Evolutionary conservation across 1,140 invertebrate species (phyloP).

Genomic region (Hermetia illucens): DNA sequence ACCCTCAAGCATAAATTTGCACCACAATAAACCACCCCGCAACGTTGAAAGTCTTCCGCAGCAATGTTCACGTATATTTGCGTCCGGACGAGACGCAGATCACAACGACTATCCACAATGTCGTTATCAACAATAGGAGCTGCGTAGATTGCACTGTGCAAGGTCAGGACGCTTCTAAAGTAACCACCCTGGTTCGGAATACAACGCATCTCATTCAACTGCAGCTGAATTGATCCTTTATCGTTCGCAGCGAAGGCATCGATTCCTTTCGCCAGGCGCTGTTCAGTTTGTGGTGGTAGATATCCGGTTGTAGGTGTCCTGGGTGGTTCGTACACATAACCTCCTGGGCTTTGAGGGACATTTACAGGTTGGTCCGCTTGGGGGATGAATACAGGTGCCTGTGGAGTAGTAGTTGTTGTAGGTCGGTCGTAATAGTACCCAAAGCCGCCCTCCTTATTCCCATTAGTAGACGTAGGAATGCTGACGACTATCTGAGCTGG

Average conservation of each 20-base stretch:
- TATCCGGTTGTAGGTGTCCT: neutral
- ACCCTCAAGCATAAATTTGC: constrained; percentile 39
- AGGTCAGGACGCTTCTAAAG: constrained; percentile 19
- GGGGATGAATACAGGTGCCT: neutral
- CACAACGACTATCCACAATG: constrained; percentile 15
- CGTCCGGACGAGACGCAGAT: constrained; percentile 16
- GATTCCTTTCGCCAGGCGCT: neutral
- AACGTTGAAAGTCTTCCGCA: constrained; percentile 20
- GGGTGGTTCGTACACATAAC: neutral
- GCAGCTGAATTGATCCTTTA: constrained; percentile 11
- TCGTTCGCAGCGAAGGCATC: too few species aligned
- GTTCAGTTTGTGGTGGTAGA: neutral
- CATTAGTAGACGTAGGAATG: neutral
- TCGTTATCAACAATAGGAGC: constrained; percentile 18
- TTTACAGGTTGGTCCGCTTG: neutral
- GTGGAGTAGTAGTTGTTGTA: neutral
- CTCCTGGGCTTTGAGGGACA: neutral
- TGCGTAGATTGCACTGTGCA: constrained; percentile 22
- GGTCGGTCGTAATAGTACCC: neutral
- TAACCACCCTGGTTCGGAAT: constrained; percentile 14
- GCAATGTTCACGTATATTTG: constrained; percentile 19
- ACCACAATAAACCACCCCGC: constrained; percentile 29
- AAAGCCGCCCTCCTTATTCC: neutral
- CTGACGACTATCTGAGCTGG: neutral
- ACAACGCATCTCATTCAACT: constrained; percentile 26